Base-by-base conservation (phyloP, 2,113 vertebrate genomes). In the Illadopsis cleaveri region DNA sequence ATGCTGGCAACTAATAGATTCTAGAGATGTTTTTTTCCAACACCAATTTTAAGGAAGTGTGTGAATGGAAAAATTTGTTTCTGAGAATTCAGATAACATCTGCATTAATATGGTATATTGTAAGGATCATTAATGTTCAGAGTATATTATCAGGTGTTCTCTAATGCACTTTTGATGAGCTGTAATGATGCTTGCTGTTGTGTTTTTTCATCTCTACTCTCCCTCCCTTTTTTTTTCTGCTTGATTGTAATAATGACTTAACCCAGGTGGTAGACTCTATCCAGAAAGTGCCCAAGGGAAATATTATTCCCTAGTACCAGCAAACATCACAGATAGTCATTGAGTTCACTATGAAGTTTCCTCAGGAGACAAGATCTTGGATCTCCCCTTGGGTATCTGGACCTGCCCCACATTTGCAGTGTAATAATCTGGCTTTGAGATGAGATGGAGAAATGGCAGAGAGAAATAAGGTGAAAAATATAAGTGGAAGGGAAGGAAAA, bases 91-190 rank as follows among this genome's bases (percentile, higher is more conserved):
- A 62, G 83, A 64, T 89, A 96, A 85, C 97, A 96, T 96, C 96
- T 96, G 96, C 92, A 95, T 97, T 96, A 97, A 95, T 91, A 93
- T 80, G 84, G 81, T 94, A 66, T 80, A 90, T 90, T 9, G 24
- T 97, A 97, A 97, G 92, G 97, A 97, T 97, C 95, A 97, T 97
- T 97, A 97, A 97, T 96, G 97, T 70, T 97, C 87, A 47, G 93
- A 94, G 82, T 95, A 83, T 94, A 96, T 96, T 97, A 97, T 97
- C 97, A 97, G 97, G 97, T 97, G 97, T 97, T 97, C 93, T 91
- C 96, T 97, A 97, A 97, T 97, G 97, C 89, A 92, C 94, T 97
- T 97, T 97, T 97, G 97, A 97, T 97, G 95, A 97, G 96, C 92
- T 96, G 92, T 97, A 97, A 97, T 97, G 96, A 97, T 97, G 94